A percentile compares a stretch with the other conserved stretches of the same genome.
These are phyloP conservation scores for Hirtodrosophila confusa DNA, from an alignment of 2,888 invertebrate genomes.

Conservation along the genomic window DNA sequence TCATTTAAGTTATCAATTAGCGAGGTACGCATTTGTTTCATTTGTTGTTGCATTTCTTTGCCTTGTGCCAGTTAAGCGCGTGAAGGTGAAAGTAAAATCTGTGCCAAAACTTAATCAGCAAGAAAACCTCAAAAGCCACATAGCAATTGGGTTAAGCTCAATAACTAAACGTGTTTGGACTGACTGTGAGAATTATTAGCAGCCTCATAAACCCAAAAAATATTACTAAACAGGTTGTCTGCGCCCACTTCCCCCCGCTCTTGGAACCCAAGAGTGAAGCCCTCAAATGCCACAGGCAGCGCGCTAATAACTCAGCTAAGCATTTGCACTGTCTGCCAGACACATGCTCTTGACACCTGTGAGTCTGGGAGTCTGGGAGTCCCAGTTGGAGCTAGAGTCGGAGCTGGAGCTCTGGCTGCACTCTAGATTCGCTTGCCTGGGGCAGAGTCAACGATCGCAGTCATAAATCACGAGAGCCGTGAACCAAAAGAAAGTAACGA, in stretches of 20 bases:
- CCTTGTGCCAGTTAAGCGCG: no score
- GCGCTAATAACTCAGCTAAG: conserved; percentile 51
- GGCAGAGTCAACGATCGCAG: conserved; percentile 33
- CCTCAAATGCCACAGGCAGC: conserved; percentile 8
- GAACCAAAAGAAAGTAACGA: conserved; percentile 38
- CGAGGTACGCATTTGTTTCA: conserved; percentile 9
- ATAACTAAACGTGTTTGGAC: conserved; percentile 66
- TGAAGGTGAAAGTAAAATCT: conserved; percentile 65
- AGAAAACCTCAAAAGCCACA: conserved; percentile 30
- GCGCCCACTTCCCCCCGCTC: conserved; percentile 3
- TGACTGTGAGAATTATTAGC: conserved; percentile 60
- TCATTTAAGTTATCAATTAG: conserved; percentile 53
- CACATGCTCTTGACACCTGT: conserved; percentile 51
- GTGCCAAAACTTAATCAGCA: conserved; percentile 56
- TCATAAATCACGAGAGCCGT: conserved; percentile 35
- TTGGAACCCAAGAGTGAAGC: neutral
- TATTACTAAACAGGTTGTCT: conserved; percentile 61
- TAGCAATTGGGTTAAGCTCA: conserved; percentile 71
- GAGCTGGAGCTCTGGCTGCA: neutral
- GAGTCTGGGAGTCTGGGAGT: neutral
- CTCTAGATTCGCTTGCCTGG: conserved; percentile 1
- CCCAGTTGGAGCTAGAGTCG: conserved; percentile 1
- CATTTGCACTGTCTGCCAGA: conserved; percentile 36
- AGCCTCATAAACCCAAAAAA: conserved; percentile 37
- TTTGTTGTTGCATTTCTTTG: conserved; percentile 1